phyloP scores from a whole-genome alignment of 2,888 invertebrate species.

The Galeruca laticollis region DNA sequence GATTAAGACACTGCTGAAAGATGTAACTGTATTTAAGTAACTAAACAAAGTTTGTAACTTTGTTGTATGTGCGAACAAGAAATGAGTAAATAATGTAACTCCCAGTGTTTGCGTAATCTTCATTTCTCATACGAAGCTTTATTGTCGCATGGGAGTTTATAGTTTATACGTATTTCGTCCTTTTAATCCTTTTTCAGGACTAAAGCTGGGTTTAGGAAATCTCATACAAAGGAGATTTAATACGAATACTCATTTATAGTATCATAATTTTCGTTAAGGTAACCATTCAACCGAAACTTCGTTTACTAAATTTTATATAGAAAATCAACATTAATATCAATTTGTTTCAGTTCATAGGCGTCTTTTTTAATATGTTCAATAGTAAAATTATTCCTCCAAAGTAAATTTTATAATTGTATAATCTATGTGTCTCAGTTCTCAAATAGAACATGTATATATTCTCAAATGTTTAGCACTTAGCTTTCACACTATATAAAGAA shows the following conservation, averaged over 20 bases:
- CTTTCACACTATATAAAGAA: no score
- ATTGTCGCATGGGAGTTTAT: not conserved
- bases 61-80: conserved; percentile 15
- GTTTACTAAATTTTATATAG: no score
- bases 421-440: no score
- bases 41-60: conserved; percentile 21
- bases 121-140: not conserved
- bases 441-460: no score
- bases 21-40: conserved; percentile 2
- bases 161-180: conserved; percentile 3
- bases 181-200: not conserved
- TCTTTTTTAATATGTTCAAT: no score
- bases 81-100: conserved; percentile 20
- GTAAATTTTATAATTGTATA: no score
- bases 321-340: no score
- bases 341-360: no score
- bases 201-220: not conserved
- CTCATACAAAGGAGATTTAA: not conserved
- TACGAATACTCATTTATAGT: not conserved
- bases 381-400: no score
- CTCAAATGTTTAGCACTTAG: no score
- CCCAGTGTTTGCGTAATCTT: conserved; percentile 20
- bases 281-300: no score
- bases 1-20: not conserved
- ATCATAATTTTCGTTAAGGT: no score